Percentiles rank a stretch among this genome's conserved stretches.
Evolutionary conservation across 2,113 vertebrate species (phyloP).

Genomic region (Columbina picui): DNA sequence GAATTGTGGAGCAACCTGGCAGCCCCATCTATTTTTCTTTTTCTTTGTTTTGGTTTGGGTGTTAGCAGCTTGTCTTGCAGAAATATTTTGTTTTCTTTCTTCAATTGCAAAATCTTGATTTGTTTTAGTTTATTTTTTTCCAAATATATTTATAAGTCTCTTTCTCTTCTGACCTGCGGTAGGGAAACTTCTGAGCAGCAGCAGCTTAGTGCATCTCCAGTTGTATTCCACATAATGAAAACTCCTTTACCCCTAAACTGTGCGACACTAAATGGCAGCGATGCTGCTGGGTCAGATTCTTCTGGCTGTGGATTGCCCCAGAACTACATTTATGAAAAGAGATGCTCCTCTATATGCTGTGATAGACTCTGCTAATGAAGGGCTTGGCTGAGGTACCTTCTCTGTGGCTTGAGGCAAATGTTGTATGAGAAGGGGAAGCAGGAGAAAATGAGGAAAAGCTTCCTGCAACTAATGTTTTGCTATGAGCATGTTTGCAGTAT

Average conservation of each 20-base stretch:
- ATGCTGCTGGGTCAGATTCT: background rate
- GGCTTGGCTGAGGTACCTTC: background rate
- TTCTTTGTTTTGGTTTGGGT: background rate
- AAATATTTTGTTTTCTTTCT: background rate
- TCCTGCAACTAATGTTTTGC: slow-evolving; percentile 55
- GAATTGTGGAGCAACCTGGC: background rate
- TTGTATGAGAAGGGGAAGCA: background rate
- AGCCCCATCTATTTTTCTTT: background rate
- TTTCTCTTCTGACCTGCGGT: background rate
- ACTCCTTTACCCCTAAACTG: background rate
- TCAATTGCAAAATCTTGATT: background rate
- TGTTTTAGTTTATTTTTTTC: background rate
- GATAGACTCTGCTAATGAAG: slow-evolving; percentile 8
- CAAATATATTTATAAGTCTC: background rate
- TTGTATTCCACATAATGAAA: background rate
- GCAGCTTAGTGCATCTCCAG: background rate
- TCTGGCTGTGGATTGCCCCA: background rate
- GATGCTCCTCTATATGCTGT: background rate
- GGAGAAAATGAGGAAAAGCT: slow-evolving; percentile 46
- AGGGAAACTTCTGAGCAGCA: background rate
- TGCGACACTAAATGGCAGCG: background rate
- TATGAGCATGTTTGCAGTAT: slow-evolving; percentile 49
- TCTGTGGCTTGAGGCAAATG: slow-evolving; percentile 14
- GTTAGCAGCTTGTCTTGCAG: background rate
- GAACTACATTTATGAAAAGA: background rate